Evolutionary conservation across 2,113 vertebrate genomes (phyloP).

Genomic region (Myodes glareolus): DNA sequence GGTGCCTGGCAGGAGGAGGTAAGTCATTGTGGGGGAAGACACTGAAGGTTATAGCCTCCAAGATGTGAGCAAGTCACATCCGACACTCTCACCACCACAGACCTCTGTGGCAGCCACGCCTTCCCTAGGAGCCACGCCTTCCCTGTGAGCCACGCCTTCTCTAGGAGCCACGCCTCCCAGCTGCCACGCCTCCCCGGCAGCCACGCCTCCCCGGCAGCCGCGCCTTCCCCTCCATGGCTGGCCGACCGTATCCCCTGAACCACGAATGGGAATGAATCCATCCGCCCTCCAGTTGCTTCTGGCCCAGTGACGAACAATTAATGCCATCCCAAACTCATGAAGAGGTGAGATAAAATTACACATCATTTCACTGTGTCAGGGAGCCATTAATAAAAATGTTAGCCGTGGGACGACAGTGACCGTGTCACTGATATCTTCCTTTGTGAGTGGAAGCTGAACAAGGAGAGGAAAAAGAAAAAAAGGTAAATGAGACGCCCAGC

Average conservation of each 20-base stretch:
- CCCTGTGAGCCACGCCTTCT: background rate
- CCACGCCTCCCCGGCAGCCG: background rate
- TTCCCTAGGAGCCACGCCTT: no score
- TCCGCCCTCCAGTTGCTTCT: background rate
- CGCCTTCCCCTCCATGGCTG: no score
- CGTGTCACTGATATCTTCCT: background rate
- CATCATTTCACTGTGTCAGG: background rate
- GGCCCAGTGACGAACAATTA: background rate
- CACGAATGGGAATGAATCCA: background rate
- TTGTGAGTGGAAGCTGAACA: background rate
- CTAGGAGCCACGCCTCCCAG: no score
- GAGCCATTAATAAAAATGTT: background rate
- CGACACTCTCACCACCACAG: no score
- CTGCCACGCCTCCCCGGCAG: no score
- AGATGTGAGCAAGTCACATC: background rate
- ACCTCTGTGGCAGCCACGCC: background rate
- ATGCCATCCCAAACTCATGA: background rate
- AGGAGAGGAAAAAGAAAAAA: background rate
- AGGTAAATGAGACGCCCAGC: no score
- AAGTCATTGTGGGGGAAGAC: no score
- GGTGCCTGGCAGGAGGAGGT: background rate
- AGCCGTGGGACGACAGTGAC: fast-evolving
- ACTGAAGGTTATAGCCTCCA: background rate
- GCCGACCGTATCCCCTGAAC: no score
- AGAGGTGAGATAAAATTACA: background rate